A percentile compares a stretch with the other conserved stretches of the same genome.
Conservation (phyloP, 1,140 invertebrate genomes). For the Aricia agestis region DNA sequence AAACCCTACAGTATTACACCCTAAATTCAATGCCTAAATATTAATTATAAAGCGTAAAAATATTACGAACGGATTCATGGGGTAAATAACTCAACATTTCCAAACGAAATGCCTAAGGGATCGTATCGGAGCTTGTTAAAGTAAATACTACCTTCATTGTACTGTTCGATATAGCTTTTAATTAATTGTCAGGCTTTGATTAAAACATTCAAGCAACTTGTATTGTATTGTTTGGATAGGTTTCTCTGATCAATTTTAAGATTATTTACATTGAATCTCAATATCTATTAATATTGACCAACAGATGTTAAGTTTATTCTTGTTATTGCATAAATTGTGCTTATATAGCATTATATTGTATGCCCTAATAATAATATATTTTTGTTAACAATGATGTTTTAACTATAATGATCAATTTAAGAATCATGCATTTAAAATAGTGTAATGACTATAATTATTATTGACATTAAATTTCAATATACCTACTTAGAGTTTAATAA, state of each 20-base stretch:
- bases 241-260: conserved; percentile 34
- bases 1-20: too few species aligned
- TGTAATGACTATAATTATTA: too few species aligned
- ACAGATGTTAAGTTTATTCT: neutral
- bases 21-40: neutral
- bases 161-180: conserved; percentile 53
- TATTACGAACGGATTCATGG: neutral
- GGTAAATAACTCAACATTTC: neutral
- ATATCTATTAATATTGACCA: conserved; percentile 4
- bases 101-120: conserved; percentile 8
- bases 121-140: conserved; percentile 26
- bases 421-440: too few species aligned
- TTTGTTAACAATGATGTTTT: too few species aligned
- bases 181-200: conserved; percentile 58
- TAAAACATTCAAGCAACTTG: conserved; percentile 52
- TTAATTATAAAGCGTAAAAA: neutral
- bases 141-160: conserved; percentile 48
- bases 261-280: conserved; percentile 5
- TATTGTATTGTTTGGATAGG: conserved; percentile 57
- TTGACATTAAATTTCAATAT: too few species aligned
- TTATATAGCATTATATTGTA: too few species aligned
- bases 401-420: too few species aligned
- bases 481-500: too few species aligned
- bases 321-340: neutral
- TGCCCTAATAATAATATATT: too few species aligned